Evolutionary conservation across 2,797 vertebrate species (phyloP), one percentile per base, ranked within the genome.

Genomic region (Staurois parvus): DNA sequence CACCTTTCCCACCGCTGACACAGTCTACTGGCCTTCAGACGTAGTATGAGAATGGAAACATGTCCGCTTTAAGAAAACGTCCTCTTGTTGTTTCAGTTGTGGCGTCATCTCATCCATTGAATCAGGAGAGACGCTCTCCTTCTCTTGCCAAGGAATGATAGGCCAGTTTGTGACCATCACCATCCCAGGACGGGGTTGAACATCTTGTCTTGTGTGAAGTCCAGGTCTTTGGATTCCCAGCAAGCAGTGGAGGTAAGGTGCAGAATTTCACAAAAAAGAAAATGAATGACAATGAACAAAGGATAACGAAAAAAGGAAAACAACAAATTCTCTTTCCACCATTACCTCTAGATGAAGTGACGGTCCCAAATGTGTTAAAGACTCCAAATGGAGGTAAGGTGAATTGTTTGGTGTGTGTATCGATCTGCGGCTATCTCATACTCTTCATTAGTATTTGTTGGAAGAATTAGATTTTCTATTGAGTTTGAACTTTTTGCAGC

Each of bases 21-120:
- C n/a, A n/a, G n/a, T n/a, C n/a, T n/a, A n/a, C n/a, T n/a, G n/a
- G n/a, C n/a, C n/a, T n/a, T n/a, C n/a, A n/a, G n/a, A n/a, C n/a
- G n/a, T n/a, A n/a, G n/a, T n/a, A n/a, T n/a, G n/a, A n/a, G n/a
- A n/a, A n/a, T n/a, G n/a, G n/a, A n/a, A n/a, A n/a, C n/a, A n/a
- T n/a, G 2, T 34, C 34, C 34, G 7, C 34, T 34, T 45, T 45
- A 45, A 45, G 42, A 45, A 42, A 40, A 13, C 2, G 40, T 45
- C 42, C 42, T 13, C 42, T 67, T 84, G 66, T 76, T 40, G 3
- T 79, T 79, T 29, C n/a, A 88, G 85, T 64, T 85, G 85, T 68
- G 87, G 84, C 26, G 85, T 67, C 3, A 84, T 89, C 34, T 66
- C 88, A 52, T 88, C 82, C 34, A 0, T 88, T 66, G n/a, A 69